Conservation (phyloP, 2,113 vertebrate genomes). For the Solenodon paradoxus region DNA sequence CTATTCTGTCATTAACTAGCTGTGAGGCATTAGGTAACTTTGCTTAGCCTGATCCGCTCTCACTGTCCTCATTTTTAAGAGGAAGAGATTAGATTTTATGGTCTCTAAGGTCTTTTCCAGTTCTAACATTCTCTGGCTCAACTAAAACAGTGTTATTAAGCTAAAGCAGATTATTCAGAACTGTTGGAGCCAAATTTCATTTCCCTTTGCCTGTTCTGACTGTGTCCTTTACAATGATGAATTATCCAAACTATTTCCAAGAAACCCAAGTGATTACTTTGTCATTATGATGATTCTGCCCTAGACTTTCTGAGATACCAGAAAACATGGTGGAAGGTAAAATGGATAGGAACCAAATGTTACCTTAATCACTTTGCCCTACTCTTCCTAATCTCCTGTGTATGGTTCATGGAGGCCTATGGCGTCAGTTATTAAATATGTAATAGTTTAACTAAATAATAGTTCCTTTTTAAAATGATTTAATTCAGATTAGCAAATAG, state of each 20-base stretch:
- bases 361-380: not conserved
- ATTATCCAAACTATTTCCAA: conserved; percentile 39
- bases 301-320: not conserved
- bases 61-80: conserved; percentile 30
- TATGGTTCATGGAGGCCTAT: not conserved
- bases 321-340: not conserved
- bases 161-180: conserved; percentile 36
- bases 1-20: not conserved
- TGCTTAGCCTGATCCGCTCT: not conserved
- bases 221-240: not conserved
- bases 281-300: not conserved
- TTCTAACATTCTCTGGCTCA: conserved; percentile 50
- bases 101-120: conserved; percentile 57
- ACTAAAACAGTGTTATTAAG: not conserved
- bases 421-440: not conserved
- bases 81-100: conserved; percentile 43
- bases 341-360: not conserved
- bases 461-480: not conserved
- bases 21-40: conserved; percentile 32
- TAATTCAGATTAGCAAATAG: not conserved
- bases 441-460: not conserved
- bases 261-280: not conserved
- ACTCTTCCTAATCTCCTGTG: not conserved
- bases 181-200: conserved; percentile 36
- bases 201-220: conserved; percentile 9